Percentiles rank a stretch among this genome's conserved stretches.
Evolutionary conservation across 2,888 invertebrate genomes (phyloP).

Genomic region (Drosophila diplacantha): DNA sequence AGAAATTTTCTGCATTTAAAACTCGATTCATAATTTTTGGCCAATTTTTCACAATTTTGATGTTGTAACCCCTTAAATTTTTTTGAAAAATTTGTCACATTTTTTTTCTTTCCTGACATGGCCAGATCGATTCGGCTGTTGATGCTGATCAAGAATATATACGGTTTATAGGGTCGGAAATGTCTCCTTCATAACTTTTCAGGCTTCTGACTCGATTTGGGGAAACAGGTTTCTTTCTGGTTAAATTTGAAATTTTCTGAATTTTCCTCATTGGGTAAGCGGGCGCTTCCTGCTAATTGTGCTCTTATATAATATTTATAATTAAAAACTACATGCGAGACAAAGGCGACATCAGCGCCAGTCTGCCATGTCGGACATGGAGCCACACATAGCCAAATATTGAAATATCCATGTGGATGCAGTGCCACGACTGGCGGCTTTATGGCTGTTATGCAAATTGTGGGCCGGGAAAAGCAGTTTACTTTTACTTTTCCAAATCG

Average conservation of each 20-base stretch:
- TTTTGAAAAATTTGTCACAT: too few species aligned
- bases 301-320: slow-evolving; percentile 27
- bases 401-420: slow-evolving; percentile 11
- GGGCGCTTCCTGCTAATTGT: slow-evolving; percentile 26
- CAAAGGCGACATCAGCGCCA: slow-evolving; percentile 16
- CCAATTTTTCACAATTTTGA: too few species aligned
- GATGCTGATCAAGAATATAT: too few species aligned
- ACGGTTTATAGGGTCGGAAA: too few species aligned
- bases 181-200: too few species aligned
- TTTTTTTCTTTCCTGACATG: too few species aligned
- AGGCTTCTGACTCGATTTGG: too few species aligned
- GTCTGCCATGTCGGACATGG: slow-evolving; percentile 24
- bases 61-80: too few species aligned
- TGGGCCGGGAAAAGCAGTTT: slow-evolving; percentile 55
- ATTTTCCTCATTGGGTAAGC: not conserved
- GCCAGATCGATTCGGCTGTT: too few species aligned
- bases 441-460: slow-evolving; percentile 59
- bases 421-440: slow-evolving; percentile 18
- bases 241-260: slow-evolving; percentile 2
- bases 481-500: slow-evolving; percentile 62
- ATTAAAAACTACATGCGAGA: slow-evolving; percentile 23
- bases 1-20: too few species aligned
- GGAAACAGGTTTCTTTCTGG: too few species aligned
- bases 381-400: not conserved
- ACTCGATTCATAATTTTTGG: too few species aligned